Base-by-base conservation (phyloP, 2,113 vertebrate species). In the Pongo abelii region DNA sequence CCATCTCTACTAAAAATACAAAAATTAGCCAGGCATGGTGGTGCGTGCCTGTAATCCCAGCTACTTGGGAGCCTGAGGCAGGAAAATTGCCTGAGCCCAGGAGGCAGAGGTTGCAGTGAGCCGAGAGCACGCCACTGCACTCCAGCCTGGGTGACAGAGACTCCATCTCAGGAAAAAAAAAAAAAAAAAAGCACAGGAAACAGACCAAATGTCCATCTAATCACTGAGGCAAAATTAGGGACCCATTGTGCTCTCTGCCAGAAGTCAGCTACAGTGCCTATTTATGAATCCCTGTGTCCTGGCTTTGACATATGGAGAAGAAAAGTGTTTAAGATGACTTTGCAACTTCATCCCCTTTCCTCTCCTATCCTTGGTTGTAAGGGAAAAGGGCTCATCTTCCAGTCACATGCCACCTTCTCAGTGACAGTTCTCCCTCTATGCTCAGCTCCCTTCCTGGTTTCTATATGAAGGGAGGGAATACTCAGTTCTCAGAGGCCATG, bases 321-420 rank as follows among this genome's bases (percentile, higher is more conserved):
- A 32, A n/a, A 97, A 75, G 32, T 50, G 17, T 80, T 88, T 83
- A 83, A 77, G 69, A 89, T 86, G 69, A 70, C 80, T 88, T 92
- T 91, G 52, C 23, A 27, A 38, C 14, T 22, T n/a, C 30, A 77
- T 35, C 50, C 9, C 35, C 4, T 72, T 32, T 43, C 74, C 27
- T 50, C 72, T 30, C 2, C 50, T 64, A 7, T 12, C 67, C 38
- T n/a, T 17, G n/a, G 16, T 38, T 8, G 2, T 18, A 77, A 77
- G 32, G 30, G 16, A 9, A 12, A 84, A 59, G 14, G 27, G 70
- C 40, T 81, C 38, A 84, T 72, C 35, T 67, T 84, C 52, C 52
- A 35, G 4, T 16, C 25, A 20, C 14, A 6, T 22, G 25, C 6
- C 27, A 6, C 78, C 81, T 20, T 75, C 27, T 52, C 30, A 46